Percentiles rank a stretch among this genome's conserved stretches.
Evolutionary conservation across 2,888 invertebrate genomes (phyloP).

Genomic region (Aproaerema taeniolella): DNA sequence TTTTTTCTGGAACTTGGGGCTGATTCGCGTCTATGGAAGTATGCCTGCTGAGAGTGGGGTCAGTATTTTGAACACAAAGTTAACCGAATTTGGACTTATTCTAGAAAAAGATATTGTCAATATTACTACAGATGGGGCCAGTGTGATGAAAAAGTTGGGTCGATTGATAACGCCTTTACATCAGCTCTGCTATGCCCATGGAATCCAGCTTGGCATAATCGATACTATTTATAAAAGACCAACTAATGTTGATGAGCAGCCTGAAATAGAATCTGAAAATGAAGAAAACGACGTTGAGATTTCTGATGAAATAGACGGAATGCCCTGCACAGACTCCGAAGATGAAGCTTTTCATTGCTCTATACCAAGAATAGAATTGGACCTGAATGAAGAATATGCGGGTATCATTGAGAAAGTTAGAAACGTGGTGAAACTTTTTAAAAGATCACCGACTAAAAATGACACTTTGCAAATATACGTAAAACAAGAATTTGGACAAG

Average conservation of each 20-base stretch:
- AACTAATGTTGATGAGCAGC: background rate
- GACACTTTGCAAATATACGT: constrained; percentile 10
- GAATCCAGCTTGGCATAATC: constrained; percentile 21
- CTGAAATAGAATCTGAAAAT: background rate
- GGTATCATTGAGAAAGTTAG: constrained; percentile 20
- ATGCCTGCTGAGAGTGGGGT: too few species aligned
- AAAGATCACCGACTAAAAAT: constrained; percentile 12
- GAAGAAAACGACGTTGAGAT: background rate
- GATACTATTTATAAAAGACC: constrained; percentile 23
- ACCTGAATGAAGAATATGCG: constrained; percentile 15
- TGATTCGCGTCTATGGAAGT: too few species aligned
- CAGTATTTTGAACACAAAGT: too few species aligned
- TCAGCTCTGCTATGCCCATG: constrained; percentile 26
- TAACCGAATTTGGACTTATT: too few species aligned
- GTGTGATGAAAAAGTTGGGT: constrained; percentile 30
- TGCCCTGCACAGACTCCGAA: background rate
- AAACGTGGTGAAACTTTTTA: constrained; percentile 17
- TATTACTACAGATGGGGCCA: constrained; percentile 30
- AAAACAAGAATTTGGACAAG: constrained; percentile 15
- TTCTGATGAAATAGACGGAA: background rate
- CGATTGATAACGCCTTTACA: constrained; percentile 18
- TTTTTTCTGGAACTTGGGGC: background rate
- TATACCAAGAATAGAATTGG: constrained; percentile 9
- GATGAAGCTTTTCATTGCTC: background rate
- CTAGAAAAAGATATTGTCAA: constrained; percentile 27